Conservation (phyloP, 2,113 vertebrate species). For the Hiodon alosoides region DNA sequence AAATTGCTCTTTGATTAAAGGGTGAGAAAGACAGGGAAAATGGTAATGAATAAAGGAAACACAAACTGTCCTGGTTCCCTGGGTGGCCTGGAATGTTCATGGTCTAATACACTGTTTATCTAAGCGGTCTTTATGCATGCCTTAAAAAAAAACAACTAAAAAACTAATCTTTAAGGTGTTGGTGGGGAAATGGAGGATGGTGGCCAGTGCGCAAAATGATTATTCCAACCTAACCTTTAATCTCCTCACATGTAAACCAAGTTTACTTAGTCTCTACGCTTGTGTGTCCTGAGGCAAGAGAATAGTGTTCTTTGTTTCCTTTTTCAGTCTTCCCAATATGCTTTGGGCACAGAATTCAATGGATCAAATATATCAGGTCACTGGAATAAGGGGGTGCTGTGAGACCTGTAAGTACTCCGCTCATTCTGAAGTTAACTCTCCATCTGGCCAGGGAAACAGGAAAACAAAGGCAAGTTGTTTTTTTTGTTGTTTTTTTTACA, state of each 20-base stretch:
- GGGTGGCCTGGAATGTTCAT: constrained; percentile 44
- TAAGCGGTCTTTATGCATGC: constrained; percentile 42
- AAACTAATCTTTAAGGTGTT: background rate
- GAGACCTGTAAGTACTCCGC: background rate
- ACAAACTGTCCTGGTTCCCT: constrained; percentile 38
- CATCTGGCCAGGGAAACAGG: background rate
- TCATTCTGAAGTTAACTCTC: background rate
- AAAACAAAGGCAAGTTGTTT: background rate
- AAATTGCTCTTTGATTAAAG: constrained; percentile 30
- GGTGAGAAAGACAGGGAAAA: constrained; percentile 33
- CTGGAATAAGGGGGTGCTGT: background rate
- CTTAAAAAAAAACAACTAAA: background rate
- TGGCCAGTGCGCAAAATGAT: background rate
- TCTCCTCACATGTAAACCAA: background rate
- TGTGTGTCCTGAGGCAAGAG: constrained; percentile 5
- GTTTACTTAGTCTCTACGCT: background rate
- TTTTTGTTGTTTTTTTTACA: no score
- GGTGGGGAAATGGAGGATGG: background rate
- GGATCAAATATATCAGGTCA: background rate
- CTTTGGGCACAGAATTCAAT: background rate
- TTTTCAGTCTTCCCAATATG: background rate
- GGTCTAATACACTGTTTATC: constrained; percentile 46
- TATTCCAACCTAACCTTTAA: constrained; percentile 4
- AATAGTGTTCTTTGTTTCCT: background rate
- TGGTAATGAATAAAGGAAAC: constrained; percentile 32